Evolutionary conservation across 2,888 invertebrate genomes (phyloP).

Genomic region (Caenorhabditis drosophilae): DNA sequence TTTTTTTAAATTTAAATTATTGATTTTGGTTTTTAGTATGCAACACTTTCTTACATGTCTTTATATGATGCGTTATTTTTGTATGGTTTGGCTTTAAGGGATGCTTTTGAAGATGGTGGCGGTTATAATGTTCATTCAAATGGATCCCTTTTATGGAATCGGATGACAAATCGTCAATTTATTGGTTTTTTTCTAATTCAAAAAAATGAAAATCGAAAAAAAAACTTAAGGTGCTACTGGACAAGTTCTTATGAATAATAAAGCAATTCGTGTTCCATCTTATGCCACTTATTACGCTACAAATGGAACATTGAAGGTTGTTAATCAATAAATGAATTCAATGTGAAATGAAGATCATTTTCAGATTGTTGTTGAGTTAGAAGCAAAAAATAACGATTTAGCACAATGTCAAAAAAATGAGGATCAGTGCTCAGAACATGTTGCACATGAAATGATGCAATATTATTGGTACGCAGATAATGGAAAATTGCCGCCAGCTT

Average conservation of each 20-base stretch:
- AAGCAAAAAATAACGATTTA: constrained; percentile 60
- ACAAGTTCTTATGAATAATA: constrained; percentile 68
- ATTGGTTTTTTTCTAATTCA: constrained; percentile 37
- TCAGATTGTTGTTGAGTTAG: constrained; percentile 64
- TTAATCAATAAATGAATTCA: background rate
- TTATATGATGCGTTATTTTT: constrained; percentile 66
- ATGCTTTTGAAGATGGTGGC: constrained; percentile 62
- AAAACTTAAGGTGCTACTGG: constrained; percentile 45
- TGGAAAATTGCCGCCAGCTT: constrained; percentile 58
- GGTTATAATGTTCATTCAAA: constrained; percentile 57
- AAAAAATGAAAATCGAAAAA: background rate
- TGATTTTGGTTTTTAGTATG: constrained; percentile 44
- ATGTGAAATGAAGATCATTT: constrained; percentile 5
- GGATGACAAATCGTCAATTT: constrained; percentile 66
- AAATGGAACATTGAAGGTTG: constrained; percentile 59
- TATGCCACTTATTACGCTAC: constrained; percentile 64
- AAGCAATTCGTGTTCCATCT: constrained; percentile 65
- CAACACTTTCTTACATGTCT: constrained; percentile 65
- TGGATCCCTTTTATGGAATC: constrained; percentile 61
- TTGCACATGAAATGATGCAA: constrained; percentile 63
- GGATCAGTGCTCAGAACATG: constrained; percentile 67
- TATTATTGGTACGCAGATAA: constrained; percentile 59
- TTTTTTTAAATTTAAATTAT: background rate
- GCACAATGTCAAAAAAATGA: constrained; percentile 55
- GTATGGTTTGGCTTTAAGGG: constrained; percentile 64